Conservation (phyloP, 2,113 vertebrate genomes). For the Vidua chalybeata region DNA sequence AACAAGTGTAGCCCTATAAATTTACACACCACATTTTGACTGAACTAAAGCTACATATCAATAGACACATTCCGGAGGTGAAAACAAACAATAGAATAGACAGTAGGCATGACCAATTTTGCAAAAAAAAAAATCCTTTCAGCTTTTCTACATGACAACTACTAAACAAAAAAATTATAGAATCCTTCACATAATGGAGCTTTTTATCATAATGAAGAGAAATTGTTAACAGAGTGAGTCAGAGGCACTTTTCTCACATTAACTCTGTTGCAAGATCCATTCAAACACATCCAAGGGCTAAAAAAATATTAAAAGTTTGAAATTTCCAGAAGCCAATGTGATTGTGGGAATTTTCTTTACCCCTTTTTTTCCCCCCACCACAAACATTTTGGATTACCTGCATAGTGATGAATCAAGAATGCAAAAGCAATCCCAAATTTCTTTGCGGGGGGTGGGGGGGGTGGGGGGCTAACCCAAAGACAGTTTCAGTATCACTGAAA, state of each 20-base stretch:
- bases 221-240: background rate
- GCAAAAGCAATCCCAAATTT: background rate
- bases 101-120: background rate
- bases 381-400: background rate
- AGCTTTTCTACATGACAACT: background rate
- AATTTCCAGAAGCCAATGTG: background rate
- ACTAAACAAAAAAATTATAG: background rate
- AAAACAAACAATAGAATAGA: background rate
- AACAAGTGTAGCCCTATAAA: background rate
- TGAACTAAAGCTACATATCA: background rate
- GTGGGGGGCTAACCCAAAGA: background rate
- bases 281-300: background rate
- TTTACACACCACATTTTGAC: background rate
- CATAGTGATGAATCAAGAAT: background rate
- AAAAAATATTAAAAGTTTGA: background rate
- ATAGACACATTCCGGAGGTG: background rate
- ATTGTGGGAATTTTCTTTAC: background rate
- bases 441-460: no score
- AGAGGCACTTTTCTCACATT: background rate
- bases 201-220: background rate
- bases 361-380: background rate
- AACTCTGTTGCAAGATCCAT: background rate
- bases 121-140: background rate
- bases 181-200: background rate
- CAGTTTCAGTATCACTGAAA: background rate